These are phyloP conservation scores for Poeciliopsis retropinna DNA, from an alignment of 2,113 vertebrate genomes.

Conservation along the genomic window DNA sequence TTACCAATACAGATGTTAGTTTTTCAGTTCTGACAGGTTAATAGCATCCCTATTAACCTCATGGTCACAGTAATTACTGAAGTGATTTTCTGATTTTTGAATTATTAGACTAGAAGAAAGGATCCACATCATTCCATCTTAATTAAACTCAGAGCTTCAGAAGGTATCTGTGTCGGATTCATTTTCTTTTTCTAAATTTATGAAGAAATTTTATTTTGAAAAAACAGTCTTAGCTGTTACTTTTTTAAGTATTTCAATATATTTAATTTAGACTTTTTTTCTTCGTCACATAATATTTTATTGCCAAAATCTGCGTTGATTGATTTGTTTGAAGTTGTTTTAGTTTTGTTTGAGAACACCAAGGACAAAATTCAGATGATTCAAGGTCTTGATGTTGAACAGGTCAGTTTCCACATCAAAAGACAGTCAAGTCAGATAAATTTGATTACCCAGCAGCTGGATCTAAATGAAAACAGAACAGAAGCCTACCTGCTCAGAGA, in stretches of 20 bases:
- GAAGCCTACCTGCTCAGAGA: slow-evolving; percentile 65
- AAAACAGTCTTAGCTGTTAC: too few relatives aligned
- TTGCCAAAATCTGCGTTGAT: background rate
- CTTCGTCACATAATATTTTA: background rate
- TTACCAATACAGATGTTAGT: background rate
- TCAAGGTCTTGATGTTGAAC: background rate
- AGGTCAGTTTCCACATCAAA: background rate
- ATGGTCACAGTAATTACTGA: background rate
- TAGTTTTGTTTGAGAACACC: background rate
- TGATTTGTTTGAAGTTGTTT: background rate
- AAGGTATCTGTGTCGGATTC: too few relatives aligned
- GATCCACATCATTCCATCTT: too few relatives aligned
- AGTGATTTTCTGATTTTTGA: background rate
- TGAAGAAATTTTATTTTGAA: too few relatives aligned
- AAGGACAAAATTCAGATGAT: background rate
- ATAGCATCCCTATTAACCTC: too few relatives aligned
- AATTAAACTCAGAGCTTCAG: too few relatives aligned
- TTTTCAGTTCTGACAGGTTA: background rate
- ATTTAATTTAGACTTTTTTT: background rate
- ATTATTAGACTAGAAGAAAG: background rate
- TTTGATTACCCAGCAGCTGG: background rate
- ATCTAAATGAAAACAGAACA: slow-evolving; percentile 9
- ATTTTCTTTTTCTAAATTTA: too few relatives aligned
- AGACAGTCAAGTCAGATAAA: too few relatives aligned
- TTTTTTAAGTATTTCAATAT: background rate